These are phyloP conservation scores for Zeuzera pyrina DNA, from an alignment of 2,888 invertebrate species.

Conservation along the genomic window DNA sequence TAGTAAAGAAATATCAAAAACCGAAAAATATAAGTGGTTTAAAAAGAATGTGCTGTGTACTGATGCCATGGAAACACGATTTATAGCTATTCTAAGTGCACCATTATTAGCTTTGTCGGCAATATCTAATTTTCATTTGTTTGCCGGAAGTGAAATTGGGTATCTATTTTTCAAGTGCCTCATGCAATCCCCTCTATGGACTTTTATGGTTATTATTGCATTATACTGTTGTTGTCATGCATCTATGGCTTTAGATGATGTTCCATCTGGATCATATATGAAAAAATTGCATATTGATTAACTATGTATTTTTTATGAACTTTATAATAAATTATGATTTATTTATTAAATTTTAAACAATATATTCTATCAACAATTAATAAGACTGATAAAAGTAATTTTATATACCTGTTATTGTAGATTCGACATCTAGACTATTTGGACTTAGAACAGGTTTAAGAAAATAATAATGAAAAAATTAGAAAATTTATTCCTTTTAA, in stretches of 20 bases:
- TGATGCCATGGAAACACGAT: constrained; percentile 68
- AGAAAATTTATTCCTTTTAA: neutral
- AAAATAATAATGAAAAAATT: too few relatives aligned
- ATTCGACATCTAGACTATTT: too few relatives aligned
- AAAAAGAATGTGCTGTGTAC: constrained; percentile 45
- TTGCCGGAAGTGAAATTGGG: constrained; percentile 83
- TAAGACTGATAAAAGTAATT: too few relatives aligned
- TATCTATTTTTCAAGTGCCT: constrained; percentile 78
- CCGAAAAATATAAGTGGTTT: constrained; percentile 54
- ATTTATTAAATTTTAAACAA: too few relatives aligned
- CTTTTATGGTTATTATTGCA: constrained; percentile 33
- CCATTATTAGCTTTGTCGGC: constrained; percentile 86
- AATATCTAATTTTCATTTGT: constrained; percentile 91
- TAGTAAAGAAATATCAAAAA: constrained; percentile 62
- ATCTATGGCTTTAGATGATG: constrained; percentile 52
- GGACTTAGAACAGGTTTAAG: too few relatives aligned
- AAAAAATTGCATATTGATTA: too few relatives aligned
- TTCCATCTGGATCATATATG: constrained; percentile 43
- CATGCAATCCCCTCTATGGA: constrained; percentile 38
- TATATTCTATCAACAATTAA: too few relatives aligned
- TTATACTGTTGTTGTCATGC: constrained; percentile 62
- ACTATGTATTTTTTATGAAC: too few relatives aligned
- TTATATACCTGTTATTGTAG: too few relatives aligned
- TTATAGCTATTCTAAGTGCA: constrained; percentile 78
- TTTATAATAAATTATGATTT: too few relatives aligned